Evolutionary conservation across 2,888 invertebrate species (phyloP).

Genomic region (Machimus rusticus): DNA sequence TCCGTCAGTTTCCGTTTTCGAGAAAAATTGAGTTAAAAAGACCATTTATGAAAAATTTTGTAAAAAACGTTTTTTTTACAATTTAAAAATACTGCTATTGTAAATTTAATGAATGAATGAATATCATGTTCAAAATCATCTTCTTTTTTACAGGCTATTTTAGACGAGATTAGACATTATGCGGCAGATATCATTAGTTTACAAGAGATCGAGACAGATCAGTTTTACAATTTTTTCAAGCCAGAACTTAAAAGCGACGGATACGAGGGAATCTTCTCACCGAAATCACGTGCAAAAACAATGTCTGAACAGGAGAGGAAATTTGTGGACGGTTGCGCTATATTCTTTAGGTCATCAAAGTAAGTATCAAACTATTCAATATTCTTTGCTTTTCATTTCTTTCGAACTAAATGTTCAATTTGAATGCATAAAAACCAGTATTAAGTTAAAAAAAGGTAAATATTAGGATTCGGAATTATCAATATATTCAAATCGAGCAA

Average conservation of each 20-base stretch:
- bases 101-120: background rate
- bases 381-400: too few species aligned
- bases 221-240: slow-evolving; percentile 95
- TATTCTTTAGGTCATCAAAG: slow-evolving; percentile 94
- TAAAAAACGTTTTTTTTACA: too few species aligned
- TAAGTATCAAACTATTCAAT: slow-evolving; percentile 63
- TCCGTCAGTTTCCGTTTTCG: too few species aligned
- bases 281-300: slow-evolving; percentile 97
- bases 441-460: too few species aligned
- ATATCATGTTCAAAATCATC: too few species aligned
- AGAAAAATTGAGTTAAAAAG: too few species aligned
- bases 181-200: slow-evolving; percentile 95
- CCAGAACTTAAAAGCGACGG: slow-evolving; percentile 93
- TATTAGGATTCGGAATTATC: too few species aligned
- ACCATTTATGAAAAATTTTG: too few species aligned
- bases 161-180: slow-evolving; percentile 95
- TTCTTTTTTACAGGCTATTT: slow-evolving; percentile 68
- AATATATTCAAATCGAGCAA: too few species aligned
- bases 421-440: too few species aligned
- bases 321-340: slow-evolving; percentile 99
- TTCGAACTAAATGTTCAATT: too few species aligned
- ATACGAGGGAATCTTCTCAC: slow-evolving; percentile 95
- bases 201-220: slow-evolving; percentile 98
- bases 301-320: slow-evolving; percentile 97
- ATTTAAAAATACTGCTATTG: too few species aligned